These are phyloP conservation scores for Aromia moschata DNA, from an alignment of 2,888 invertebrate genomes.

Conservation along the genomic window DNA sequence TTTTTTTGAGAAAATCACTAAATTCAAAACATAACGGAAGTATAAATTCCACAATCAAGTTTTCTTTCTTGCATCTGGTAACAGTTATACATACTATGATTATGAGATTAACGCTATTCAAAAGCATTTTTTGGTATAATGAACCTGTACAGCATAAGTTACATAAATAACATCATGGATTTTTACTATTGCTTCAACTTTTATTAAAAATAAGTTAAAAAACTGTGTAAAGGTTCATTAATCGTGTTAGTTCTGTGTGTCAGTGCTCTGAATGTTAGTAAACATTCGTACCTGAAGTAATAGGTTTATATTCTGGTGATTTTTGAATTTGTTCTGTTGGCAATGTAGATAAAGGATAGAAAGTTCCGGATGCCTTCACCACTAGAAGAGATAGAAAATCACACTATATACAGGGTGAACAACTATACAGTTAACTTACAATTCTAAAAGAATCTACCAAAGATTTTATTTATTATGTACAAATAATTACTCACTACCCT, in stretches of 20 bases:
- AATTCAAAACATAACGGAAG: too few species aligned
- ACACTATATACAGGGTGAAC: conserved; percentile 47
- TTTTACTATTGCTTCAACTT: too few species aligned
- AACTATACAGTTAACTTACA: conserved; percentile 9
- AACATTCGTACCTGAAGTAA: conserved; percentile 65
- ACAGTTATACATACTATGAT: too few species aligned
- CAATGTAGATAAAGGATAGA: conserved; percentile 81
- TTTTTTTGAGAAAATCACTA: too few species aligned
- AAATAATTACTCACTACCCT: not conserved
- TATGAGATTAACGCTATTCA: too few species aligned
- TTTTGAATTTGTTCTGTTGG: conserved; percentile 65
- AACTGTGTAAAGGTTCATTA: not conserved
- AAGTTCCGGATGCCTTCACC: conserved; percentile 93
- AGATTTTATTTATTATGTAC: not conserved
- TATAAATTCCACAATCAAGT: too few species aligned
- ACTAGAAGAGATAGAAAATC: conserved; percentile 70
- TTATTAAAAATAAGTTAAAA: not conserved
- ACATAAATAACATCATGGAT: too few species aligned
- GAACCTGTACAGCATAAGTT: too few species aligned
- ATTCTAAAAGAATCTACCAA: conserved; percentile 1
- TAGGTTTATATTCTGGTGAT: conserved; percentile 67
- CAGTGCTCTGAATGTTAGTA: conserved; percentile 44
- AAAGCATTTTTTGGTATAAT: too few species aligned
- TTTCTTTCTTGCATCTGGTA: too few species aligned
- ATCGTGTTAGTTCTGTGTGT: conserved; percentile 9